Base-by-base conservation (phyloP, 2,888 invertebrate genomes). In the Drosophila emarginata region DNA sequence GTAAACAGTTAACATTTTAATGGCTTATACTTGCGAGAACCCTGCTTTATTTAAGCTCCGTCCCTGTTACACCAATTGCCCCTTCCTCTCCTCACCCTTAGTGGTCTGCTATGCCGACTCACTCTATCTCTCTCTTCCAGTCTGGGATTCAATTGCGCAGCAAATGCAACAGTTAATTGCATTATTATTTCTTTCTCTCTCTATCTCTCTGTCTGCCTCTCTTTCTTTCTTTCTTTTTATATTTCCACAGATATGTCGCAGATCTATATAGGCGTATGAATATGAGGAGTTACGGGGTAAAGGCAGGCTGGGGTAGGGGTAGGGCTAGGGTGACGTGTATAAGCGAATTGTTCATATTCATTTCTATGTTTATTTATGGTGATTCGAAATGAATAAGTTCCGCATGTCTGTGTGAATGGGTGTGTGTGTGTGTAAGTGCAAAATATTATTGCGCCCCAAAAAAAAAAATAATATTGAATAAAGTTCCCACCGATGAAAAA, bases 151-250 rank as follows among this genome's bases (percentile, higher is more conserved):
- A 67, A 67, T 67, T 67, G 67, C 67, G 67, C 67, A 67, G 67
- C 67, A 59, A 39, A 58, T 26, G 40, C 69, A 63, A 70, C 70
- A 69, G 70, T 69, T 70, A 70, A 70, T 70, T 70, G 70, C 70
- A 70, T 70, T 70, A 63, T 59, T 69, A 9, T 32, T 45, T 21
- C 45, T 21, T 21, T 9, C 32, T 32, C 32, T 32, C 21, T 45
- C 45, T 11, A 15, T 9, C 18, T 45, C 11, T 45, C 4, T 15
- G 18, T 45, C n/a, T n/a, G n/a, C n/a, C 45, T 45, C 45, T 45
- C 11, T 21, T 4, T 21, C 45, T 45, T 18, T 45, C 40, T 45
- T 15, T 45, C 18, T 18, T 4, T 59, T 51, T 64, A 32, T 36
- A 64, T 58, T 59, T 51, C 61, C 67, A 68, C 68, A 69, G 57